Conservation (phyloP, 2,797 vertebrate species). For the Dallia pectoralis region DNA sequence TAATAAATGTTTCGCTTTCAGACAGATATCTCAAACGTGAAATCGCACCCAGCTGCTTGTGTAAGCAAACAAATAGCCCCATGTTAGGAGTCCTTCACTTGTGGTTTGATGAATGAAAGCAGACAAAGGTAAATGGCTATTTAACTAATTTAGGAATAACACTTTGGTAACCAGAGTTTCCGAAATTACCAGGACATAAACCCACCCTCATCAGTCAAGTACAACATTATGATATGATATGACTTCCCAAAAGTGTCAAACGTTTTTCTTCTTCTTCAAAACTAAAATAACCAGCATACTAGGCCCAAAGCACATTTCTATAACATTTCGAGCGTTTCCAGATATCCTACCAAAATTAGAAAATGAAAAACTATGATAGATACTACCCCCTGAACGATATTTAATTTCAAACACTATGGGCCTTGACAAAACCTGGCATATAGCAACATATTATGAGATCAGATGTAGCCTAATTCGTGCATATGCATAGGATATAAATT, state of each 20-base stretch:
- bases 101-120: constrained; percentile 92
- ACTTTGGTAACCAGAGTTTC: constrained; percentile 80
- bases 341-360: background rate
- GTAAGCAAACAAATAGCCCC: constrained; percentile 97
- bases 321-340: background rate
- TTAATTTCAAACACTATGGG: constrained; percentile 6
- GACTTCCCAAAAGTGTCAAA: constrained; percentile 32
- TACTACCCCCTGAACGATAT: background rate
- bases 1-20: constrained; percentile 96
- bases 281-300: constrained; percentile 33
- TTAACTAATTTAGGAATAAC: constrained; percentile 90
- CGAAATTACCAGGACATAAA: constrained; percentile 69
- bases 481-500: background rate
- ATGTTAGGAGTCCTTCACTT: constrained; percentile 84
- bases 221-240: constrained; percentile 18
- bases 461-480: background rate
- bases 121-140: constrained; percentile 95
- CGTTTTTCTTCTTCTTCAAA: constrained; percentile 18
- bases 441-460: background rate
- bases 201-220: constrained; percentile 52
- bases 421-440: background rate
- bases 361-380: constrained; percentile 1
- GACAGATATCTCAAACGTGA: constrained; percentile 95
- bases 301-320: constrained; percentile 26
- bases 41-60: constrained; percentile 96